Conservation (phyloP, 1,140 invertebrate species). For the Holcopasites calliopsidis region DNA sequence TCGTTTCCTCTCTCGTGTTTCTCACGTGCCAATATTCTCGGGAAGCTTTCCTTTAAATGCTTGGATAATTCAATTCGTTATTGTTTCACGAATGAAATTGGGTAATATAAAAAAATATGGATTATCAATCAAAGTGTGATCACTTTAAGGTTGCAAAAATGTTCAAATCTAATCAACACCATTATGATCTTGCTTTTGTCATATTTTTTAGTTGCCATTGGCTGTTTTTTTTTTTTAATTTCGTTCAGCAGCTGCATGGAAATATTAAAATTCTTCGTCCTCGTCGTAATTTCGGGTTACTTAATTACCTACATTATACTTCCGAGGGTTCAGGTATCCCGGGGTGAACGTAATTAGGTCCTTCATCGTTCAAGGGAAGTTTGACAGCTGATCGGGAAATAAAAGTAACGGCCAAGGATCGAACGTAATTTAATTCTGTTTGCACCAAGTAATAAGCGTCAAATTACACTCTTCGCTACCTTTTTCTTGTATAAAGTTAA, state of each 20-base stretch:
- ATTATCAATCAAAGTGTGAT: too few species aligned
- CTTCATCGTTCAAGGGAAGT: constrained; percentile 15
- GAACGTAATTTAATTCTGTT: constrained; percentile 43
- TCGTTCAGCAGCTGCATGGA: too few species aligned
- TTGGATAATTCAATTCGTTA: not conserved
- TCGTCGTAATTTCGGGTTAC: too few species aligned
- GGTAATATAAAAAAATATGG: too few species aligned
- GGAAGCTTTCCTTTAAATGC: not conserved
- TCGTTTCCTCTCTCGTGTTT: not conserved
- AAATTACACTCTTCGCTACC: constrained; percentile 20
- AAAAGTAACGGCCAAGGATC: constrained; percentile 27
- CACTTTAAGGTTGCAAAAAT: too few species aligned
- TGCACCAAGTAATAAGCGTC: constrained; percentile 36
- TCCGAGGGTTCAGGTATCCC: not conserved
- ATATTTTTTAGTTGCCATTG: too few species aligned
- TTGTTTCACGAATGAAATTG: too few species aligned
- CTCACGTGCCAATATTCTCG: not conserved
- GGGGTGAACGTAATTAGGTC: constrained; percentile 13
- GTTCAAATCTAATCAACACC: too few species aligned
- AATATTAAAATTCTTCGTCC: not conserved
- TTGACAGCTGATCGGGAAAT: constrained; percentile 26
- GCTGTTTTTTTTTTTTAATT: too few species aligned
- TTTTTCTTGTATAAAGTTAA: constrained; percentile 3
- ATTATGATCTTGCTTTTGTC: too few species aligned
- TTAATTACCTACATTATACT: too few species aligned